Conservation (phyloP, 37 sponge, comb jelly and placozoan species). For the Aplysina aerophoba region DNA sequence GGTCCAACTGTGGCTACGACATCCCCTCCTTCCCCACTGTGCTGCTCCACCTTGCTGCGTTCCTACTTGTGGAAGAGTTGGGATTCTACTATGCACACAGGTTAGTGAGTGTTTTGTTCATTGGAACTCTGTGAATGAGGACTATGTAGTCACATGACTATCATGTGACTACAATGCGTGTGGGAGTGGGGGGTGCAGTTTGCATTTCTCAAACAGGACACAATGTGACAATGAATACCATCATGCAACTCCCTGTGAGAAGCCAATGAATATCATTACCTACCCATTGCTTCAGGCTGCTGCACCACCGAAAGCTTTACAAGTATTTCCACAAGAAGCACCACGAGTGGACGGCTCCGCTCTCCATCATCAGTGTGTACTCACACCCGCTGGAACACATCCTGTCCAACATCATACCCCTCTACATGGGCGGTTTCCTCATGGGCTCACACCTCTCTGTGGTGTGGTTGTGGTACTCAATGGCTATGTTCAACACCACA, state of each 20-base stretch:
- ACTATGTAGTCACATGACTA: no score
- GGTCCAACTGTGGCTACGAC: conserved; percentile 54
- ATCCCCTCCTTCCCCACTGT: conserved; percentile 71
- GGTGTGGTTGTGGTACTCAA: conserved; percentile 77
- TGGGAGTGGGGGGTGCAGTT: no score
- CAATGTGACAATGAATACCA: no score
- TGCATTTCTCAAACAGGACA: no score
- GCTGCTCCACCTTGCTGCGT: conserved; percentile 61
- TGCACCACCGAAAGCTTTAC: conserved; percentile 82
- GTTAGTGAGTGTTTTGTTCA: conserved; percentile 63
- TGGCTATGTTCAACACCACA: conserved; percentile 66
- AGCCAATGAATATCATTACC: no score
- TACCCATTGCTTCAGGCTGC: conserved; percentile 72
- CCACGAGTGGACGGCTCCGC: conserved; percentile 93
- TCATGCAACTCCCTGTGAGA: no score
- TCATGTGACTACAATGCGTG: no score
- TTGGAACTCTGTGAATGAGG: no score
- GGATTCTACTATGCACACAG: conserved; percentile 91
- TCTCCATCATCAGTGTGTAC: conserved; percentile 73
- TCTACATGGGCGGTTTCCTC: conserved; percentile 67
- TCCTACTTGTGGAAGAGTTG: conserved; percentile 61
- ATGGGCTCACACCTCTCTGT: conserved; percentile 75
- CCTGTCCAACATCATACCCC: conserved; percentile 68
- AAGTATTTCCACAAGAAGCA: conserved; percentile 93
- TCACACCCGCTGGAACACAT: conserved; percentile 87